Evolutionary conservation across 2,888 invertebrate genomes (phyloP), one percentile per base, ranked within the genome.

Genomic region (Pyralis farinalis): DNA sequence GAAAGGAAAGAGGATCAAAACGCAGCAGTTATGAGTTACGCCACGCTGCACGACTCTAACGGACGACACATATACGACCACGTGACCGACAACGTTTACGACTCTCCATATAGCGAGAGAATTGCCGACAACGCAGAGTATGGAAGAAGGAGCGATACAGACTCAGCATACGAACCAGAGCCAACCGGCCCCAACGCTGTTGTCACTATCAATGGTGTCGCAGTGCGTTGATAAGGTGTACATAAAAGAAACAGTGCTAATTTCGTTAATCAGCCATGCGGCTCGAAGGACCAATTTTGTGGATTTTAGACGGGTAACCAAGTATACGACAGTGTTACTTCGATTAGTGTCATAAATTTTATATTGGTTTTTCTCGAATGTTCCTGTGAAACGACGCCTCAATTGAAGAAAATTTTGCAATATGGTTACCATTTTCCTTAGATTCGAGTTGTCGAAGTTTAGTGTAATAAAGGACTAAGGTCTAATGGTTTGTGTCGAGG

Each of bases 1-100:
- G 95, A 96, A 61, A 88, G 95, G 9, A 96, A 96, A 64, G 96
- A 96, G 71, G 96, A 96, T 66, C 93, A 95, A 61, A 96, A 93
- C 67, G 96, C 96, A 0, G 95, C 96, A 0, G 96, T 96, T 0
- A 96, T 96, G 95, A 96, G 96, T 37, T 96, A 96, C 69, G 94
- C 96, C 12, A 95, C 95, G 0, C 79, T 96, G 0, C 95, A 94
- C 71, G 95, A 95, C 52, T 60, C 79, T 3, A 93, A 92, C 51
- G 88, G 89, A 1, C 76, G 89, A 10, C 84, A 90, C 48, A 82
- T 88, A 57, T 71, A 92, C 60, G 87, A 89, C 49, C 83, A 82
- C 59, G 86, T 88, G 1, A 92, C 92, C 27, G 94, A 94, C 62
- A 93, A 93, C 55, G 91, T 93, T 55, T 95, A 95, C 67, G 94